phyloP scores from a whole-genome alignment of 2,797 vertebrate species.

The Tolypeutes matacus region DNA sequence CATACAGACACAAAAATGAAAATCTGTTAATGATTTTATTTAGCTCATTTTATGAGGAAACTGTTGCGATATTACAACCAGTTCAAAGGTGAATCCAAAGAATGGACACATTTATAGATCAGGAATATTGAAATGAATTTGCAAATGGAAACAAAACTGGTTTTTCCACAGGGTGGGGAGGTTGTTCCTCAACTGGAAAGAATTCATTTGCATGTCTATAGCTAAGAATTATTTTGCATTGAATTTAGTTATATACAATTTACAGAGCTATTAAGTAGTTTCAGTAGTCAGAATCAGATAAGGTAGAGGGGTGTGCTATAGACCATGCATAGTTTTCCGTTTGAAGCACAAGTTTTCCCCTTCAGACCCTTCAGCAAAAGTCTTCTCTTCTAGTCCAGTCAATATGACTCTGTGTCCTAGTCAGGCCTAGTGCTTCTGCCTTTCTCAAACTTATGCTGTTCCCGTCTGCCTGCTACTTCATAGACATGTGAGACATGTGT shows the following conservation, averaged over 20 bases:
- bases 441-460: background rate
- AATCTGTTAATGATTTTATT: constrained; percentile 29
- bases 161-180: background rate
- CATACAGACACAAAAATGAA: background rate
- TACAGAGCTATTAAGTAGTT: background rate
- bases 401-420: background rate
- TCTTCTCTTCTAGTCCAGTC: background rate
- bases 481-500: background rate
- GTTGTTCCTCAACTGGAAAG: background rate
- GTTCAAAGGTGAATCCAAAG: background rate
- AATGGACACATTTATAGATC: background rate
- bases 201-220: background rate
- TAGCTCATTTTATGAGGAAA: background rate
- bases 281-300: background rate
- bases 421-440: background rate
- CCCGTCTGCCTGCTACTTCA: background rate
- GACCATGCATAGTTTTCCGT: background rate
- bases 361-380: background rate
- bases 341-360: background rate
- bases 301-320: too few relatives aligned
- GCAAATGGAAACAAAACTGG: background rate
- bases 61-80: background rate
- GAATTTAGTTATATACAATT: background rate
- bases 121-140: background rate
- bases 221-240: background rate